Conservation (phyloP, 2,797 vertebrate genomes). For the Peromyscus nudipes region DNA sequence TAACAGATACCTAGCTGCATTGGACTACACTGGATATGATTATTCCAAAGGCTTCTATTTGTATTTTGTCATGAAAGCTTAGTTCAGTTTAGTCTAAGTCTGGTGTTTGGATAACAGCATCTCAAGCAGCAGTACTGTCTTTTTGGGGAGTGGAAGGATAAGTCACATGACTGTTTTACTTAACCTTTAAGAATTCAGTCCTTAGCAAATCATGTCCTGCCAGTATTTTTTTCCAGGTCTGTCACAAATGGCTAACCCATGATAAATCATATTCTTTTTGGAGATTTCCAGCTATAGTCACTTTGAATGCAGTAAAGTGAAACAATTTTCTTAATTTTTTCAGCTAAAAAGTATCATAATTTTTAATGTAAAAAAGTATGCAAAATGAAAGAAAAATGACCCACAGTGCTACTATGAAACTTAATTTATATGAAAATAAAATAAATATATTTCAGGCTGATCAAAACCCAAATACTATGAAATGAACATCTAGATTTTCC, state of each 20-base stretch:
- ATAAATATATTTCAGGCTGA: conserved; percentile 35
- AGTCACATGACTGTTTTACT: conserved; percentile 11
- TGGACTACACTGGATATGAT: not conserved
- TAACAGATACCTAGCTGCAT: not conserved
- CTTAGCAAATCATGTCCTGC: not conserved
- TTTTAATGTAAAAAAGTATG: conserved; percentile 40
- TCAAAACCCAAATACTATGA: conserved; percentile 21
- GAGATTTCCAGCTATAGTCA: conserved; percentile 61
- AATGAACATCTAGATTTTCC: conserved; percentile 23
- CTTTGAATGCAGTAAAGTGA: conserved; percentile 12
- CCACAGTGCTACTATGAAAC: not conserved
- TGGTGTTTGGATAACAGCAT: conserved; percentile 11
- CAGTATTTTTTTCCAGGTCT: not conserved
- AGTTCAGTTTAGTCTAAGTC: conserved; percentile 14
- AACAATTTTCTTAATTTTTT: conserved; percentile 60
- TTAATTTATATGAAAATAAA: conserved; percentile 37
- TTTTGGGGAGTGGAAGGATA: conserved; percentile 27
- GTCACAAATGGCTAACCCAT: conserved; percentile 8
- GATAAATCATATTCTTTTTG: not conserved
- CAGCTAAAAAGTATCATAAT: conserved; percentile 33
- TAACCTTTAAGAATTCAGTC: not conserved
- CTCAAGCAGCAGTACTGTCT: not conserved
- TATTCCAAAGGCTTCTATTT: not conserved
- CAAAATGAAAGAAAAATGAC: conserved; percentile 17
- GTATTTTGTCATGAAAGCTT: conserved; percentile 16